These are phyloP conservation scores for Corvus moneduloides DNA, from an alignment of 2,113 vertebrate species.

Conservation along the genomic window DNA sequence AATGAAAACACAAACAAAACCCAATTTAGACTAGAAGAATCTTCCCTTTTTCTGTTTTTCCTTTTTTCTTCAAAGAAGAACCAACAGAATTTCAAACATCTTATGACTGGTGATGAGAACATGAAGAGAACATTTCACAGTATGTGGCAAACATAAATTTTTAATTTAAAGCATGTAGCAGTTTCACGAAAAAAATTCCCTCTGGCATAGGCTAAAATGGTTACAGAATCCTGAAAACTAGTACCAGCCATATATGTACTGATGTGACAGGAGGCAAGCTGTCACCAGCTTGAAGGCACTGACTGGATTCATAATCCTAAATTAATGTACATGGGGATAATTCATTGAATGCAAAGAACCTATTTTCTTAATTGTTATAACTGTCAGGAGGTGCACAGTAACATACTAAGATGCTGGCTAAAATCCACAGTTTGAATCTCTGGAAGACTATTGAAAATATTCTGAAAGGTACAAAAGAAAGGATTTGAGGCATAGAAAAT, in stretches of 20 bases:
- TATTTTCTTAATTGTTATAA: not conserved
- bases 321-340: not conserved
- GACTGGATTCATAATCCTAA: not conserved
- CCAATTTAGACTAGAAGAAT: not conserved
- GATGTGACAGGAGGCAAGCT: not conserved
- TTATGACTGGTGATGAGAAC: not conserved
- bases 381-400: not conserved
- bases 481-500: not conserved
- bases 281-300: not conserved
- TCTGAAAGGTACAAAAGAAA: not conserved
- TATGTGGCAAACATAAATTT: not conserved
- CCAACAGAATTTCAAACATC: not conserved
- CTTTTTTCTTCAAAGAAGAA: not conserved
- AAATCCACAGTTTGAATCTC: not conserved
- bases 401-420: not conserved
- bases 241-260: not conserved
- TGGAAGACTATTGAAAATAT: not conserved
- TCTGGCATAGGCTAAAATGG: not conserved
- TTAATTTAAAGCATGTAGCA: conserved; percentile 11
- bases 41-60: not conserved
- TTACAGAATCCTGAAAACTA: conserved; percentile 2
- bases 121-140: conserved; percentile 6
- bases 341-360: not conserved
- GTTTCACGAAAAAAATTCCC: not conserved
- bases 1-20: conserved; percentile 22